Evolutionary conservation across 2,797 vertebrate genomes (phyloP).

Genomic region (Catamblyrhynchus diadema): DNA sequence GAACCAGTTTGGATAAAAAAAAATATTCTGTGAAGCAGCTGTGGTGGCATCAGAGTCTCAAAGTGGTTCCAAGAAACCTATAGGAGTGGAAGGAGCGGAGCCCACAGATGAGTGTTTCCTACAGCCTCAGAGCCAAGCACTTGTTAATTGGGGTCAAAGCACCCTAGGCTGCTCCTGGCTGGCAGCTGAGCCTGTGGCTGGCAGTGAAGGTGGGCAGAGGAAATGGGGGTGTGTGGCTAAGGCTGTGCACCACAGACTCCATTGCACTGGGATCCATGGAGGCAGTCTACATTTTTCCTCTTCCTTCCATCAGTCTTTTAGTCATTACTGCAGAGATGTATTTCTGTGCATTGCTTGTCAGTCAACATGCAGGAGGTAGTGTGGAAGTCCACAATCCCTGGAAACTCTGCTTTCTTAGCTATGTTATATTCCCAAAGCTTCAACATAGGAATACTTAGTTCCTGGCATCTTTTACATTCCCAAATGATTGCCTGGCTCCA

Average conservation of each 20-base stretch:
- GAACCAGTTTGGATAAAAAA: not conserved
- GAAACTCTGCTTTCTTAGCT: not conserved
- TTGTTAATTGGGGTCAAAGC: not conserved
- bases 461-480: not conserved
- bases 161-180: not conserved
- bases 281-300: accelerated
- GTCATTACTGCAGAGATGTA: not conserved
- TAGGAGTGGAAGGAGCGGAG: not conserved
- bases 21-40: not conserved
- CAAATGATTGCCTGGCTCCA: not conserved
- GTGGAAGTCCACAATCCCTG: not conserved
- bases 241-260: not conserved
- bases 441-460: not conserved
- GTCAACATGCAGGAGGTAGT: not conserved
- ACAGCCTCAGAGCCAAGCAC: not conserved
- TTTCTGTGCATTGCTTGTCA: not conserved
- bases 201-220: not conserved
- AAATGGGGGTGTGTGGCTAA: accelerated
- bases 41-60: not conserved
- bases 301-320: not conserved
- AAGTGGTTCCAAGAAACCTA: not conserved
- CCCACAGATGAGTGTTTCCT: not conserved
- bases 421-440: not conserved
- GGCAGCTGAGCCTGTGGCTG: not conserved
- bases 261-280: not conserved